A percentile compares a stretch with the other conserved stretches of the same genome.
phyloP scores from a whole-genome alignment of 2,888 invertebrate species.

The Drosophila limbata region DNA sequence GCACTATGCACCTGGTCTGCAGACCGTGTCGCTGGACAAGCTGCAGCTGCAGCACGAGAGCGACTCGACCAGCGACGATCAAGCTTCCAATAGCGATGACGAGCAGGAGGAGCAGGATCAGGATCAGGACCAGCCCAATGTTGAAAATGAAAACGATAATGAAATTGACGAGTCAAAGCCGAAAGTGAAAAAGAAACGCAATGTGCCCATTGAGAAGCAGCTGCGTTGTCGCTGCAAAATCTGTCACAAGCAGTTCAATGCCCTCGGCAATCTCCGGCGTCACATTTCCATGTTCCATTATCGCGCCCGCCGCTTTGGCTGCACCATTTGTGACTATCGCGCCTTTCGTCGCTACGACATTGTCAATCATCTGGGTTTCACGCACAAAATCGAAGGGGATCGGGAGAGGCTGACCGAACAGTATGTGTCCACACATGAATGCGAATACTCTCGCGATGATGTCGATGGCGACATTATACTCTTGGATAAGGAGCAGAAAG shows the following conservation, averaged over 20 bases:
- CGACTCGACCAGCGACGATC: conserved; percentile 58
- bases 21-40: conserved; percentile 82
- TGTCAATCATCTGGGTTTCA: conserved; percentile 88
- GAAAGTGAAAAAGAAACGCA: conserved; percentile 63
- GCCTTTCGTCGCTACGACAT: conserved; percentile 89
- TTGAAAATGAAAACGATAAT: conserved; percentile 19
- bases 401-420: conserved; percentile 85
- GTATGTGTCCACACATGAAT: conserved; percentile 82
- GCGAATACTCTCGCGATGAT: conserved; percentile 82
- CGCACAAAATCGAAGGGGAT: conserved; percentile 87
- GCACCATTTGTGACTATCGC: conserved; percentile 90
- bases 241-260: conserved; percentile 84
- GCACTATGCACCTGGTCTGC: conserved; percentile 73
- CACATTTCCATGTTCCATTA: conserved; percentile 85
- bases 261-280: conserved; percentile 84
- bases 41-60: conserved; percentile 69
- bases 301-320: conserved; percentile 89
- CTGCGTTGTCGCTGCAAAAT: conserved; percentile 84
- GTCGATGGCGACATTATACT: conserved; percentile 83
- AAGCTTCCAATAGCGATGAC: conserved; percentile 53
- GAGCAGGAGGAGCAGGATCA: conserved; percentile 34
- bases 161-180: conserved; percentile 29
- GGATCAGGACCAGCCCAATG: conserved; percentile 5
- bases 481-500: conserved; percentile 62
- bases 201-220: conserved; percentile 73